A percentile compares a stretch with the other conserved stretches of the same genome.
These are phyloP conservation scores for Trachelus stipa DNA, from an alignment of 2,888 invertebrate genomes.

Conservation along the genomic window DNA sequence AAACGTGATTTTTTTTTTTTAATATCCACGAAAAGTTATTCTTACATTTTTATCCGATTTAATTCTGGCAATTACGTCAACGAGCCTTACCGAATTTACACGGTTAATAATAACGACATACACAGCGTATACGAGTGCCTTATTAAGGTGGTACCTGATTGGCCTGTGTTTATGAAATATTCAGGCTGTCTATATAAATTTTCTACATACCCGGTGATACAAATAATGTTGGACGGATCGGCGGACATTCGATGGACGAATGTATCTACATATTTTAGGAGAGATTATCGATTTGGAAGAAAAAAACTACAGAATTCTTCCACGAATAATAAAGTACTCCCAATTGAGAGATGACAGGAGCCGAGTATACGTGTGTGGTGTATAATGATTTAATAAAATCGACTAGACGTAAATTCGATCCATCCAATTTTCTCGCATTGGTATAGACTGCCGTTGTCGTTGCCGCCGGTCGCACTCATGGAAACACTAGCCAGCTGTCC, in stretches of 20 bases:
- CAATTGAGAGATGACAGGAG: background rate
- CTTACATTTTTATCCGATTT: background rate
- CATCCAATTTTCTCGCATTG: background rate
- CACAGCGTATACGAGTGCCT: background rate
- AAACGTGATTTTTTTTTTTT: background rate
- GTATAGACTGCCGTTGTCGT: background rate
- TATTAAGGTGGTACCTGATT: background rate
- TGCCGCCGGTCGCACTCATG: conserved; percentile 26
- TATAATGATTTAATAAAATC: background rate
- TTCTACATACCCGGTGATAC: background rate
- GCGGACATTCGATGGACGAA: background rate
- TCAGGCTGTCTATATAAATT: background rate
- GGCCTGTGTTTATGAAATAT: background rate
- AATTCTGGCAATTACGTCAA: background rate
- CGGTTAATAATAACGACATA: background rate
- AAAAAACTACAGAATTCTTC: background rate
- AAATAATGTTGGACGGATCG: background rate
- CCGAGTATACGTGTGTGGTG: background rate
- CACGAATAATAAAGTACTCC: background rate
- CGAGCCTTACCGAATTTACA: background rate
- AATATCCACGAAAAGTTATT: background rate
- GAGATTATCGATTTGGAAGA: background rate
- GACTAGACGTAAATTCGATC: background rate
- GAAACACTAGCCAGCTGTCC: conserved; percentile 62
- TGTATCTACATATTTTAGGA: background rate